Percentiles rank a stretch among this genome's conserved stretches.
These are phyloP conservation scores for Drosophila busckii DNA, from an alignment of 1,140 invertebrate species.

Conservation along the genomic window DNA sequence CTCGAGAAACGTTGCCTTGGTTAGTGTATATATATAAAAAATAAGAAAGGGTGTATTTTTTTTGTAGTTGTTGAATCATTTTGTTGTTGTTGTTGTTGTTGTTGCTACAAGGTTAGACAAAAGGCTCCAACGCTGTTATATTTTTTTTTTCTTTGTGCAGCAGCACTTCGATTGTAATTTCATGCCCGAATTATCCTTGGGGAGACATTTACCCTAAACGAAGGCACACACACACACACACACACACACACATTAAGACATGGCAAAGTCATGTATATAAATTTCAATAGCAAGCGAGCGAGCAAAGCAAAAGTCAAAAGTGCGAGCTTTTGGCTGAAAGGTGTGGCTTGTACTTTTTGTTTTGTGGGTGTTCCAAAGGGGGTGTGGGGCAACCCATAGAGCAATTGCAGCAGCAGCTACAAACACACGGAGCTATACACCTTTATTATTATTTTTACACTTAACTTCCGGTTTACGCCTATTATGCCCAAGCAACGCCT, in stretches of 20 bases:
- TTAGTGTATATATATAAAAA: no score
- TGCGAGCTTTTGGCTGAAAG: conserved; percentile 5
- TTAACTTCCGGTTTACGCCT: conserved; percentile 77
- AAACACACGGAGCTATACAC: conserved; percentile 38
- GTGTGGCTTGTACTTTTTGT: no score
- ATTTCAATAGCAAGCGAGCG: conserved; percentile 53
- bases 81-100: conserved; percentile 24
- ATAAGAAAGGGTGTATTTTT: conserved; percentile 5
- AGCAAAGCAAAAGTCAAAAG: conserved; percentile 53
- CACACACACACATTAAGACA: conserved; percentile 3
- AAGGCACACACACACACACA: conserved; percentile 17
- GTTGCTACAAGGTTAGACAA: conserved; percentile 50
- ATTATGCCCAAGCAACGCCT: conserved; percentile 37
- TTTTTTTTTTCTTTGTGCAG: no score
- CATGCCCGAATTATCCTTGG: conserved; percentile 73
- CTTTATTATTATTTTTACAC: conserved; percentile 77
- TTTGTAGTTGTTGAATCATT: conserved; percentile 22
- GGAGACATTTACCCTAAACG: conserved; percentile 65
- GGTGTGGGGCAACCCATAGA: neutral
- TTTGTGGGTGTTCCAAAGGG: no score
- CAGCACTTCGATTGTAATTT: conserved; percentile 73
- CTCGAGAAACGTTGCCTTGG: no score
- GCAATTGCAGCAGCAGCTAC: conserved; percentile 16
- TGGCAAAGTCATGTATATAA: conserved; percentile 29
- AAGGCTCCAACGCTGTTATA: conserved; percentile 59